Conservation (phyloP, 1,140 invertebrate species). For the Cylas formicarius region DNA sequence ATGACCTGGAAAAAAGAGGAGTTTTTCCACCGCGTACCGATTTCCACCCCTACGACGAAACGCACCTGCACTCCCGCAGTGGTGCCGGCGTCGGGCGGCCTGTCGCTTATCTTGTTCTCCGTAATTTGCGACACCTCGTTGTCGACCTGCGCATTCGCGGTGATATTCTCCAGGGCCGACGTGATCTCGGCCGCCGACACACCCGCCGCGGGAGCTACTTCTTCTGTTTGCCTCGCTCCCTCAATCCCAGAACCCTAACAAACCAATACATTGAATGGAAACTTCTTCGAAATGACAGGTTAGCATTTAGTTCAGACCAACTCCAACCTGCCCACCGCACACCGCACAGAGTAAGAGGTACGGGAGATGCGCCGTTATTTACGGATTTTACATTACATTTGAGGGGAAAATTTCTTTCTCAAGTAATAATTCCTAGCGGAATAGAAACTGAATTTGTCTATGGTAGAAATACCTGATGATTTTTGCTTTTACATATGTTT, state of each 20-base stretch:
- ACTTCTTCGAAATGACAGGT: slow-evolving; percentile 10
- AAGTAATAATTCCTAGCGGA: too few relatives aligned
- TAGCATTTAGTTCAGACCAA: slow-evolving; percentile 22
- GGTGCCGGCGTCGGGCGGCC: slow-evolving; percentile 44
- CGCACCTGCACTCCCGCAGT: slow-evolving; percentile 46
- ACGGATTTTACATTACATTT: too few relatives aligned
- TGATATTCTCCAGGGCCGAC: slow-evolving; percentile 21
- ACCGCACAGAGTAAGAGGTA: too few relatives aligned
- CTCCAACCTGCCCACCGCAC: too few relatives aligned
- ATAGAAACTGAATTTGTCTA: too few relatives aligned
- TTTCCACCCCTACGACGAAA: background rate
- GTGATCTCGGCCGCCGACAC: slow-evolving; percentile 19
- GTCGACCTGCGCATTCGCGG: slow-evolving; percentile 25
- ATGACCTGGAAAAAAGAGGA: slow-evolving; percentile 22
- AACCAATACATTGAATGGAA: background rate
- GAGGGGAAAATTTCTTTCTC: too few relatives aligned
- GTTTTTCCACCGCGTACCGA: too few relatives aligned
- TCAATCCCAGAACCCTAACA: too few relatives aligned
- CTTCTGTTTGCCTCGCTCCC: too few relatives aligned
- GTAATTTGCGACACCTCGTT: slow-evolving; percentile 42
- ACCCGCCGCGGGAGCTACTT: slow-evolving; percentile 7
- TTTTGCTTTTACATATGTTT: too few relatives aligned
- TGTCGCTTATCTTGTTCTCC: slow-evolving; percentile 40
- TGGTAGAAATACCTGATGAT: too few relatives aligned
- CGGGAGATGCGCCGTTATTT: too few relatives aligned